Evolutionary conservation across 2,113 vertebrate species (phyloP), one percentile per base, ranked within the genome.

Genomic region (Coptodon rendalli): DNA sequence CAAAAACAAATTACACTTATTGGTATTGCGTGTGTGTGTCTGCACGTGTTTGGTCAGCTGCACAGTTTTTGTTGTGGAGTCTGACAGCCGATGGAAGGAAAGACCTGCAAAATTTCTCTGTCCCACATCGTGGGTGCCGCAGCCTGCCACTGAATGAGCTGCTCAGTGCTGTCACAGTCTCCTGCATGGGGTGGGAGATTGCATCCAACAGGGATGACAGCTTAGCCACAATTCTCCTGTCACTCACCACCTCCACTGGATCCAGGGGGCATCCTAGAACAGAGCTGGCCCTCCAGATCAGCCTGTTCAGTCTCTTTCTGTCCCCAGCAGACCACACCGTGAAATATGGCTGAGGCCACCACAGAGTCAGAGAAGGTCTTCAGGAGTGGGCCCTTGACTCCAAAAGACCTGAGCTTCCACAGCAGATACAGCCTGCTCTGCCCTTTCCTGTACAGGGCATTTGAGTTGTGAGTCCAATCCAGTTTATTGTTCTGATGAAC

Each of bases 1-100:
- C 16, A 6, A 34, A 63, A 63, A 34, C 0, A 7, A 63, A 4
- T 11, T 12, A 63, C 9, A 63, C 6, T 11, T n/a, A 0, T 0
- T 63, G 6, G 17, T 63, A n/a, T 5, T 63, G 17, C 0, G 6
- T 63, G 9, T 38, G 57, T 61, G 29, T 61, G 59, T 34, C 59
- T 61, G 59, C 59, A 63, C 5, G 5, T 34, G 59, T 36, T 36
- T 12, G 31, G 17, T 36, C 59, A 63, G 7, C 31, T 63, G 27
- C 27, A 16, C 56, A 59, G 29, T 63, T 9, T 63, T 6, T 63
- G 17, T 63, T 36, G 16, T 63, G 59, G 31, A 63, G 59, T 36
- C 31, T 63, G 29, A 63, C 59, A 36, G 17, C 59, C 1, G 9
- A 19, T 63, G 0, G 59, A 7, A 19, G 59, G 31, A 36, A 63